phyloP scores from a whole-genome alignment of 2,888 invertebrate species.

The Hydroisotoma schaefferi region DNA sequence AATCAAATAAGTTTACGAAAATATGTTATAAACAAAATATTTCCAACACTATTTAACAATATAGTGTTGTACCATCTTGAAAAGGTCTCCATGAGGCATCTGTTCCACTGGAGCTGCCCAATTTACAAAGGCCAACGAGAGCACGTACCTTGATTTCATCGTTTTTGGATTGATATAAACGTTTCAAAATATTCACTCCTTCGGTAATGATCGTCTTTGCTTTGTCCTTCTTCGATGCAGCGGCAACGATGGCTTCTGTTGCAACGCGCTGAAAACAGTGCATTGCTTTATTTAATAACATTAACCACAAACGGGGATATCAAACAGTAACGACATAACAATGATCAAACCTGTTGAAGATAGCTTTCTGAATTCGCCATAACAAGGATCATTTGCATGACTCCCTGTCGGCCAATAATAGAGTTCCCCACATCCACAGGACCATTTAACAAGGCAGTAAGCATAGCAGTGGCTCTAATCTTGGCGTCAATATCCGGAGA shows the following conservation, averaged over 20 bases:
- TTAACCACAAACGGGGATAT: too few relatives aligned
- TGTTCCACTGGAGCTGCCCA: constrained; percentile 90
- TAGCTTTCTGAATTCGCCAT: constrained; percentile 93
- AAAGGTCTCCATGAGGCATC: constrained; percentile 93
- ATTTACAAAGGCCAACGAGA: constrained; percentile 88
- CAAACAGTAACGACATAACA: background rate
- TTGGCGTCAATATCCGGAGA: constrained; percentile 86
- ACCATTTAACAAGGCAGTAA: constrained; percentile 83
- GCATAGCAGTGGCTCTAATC: constrained; percentile 74
- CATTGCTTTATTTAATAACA: too few relatives aligned
- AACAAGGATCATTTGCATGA: constrained; percentile 91
- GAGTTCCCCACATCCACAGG: constrained; percentile 90
- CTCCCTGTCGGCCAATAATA: constrained; percentile 65
- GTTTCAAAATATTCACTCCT: constrained; percentile 89
- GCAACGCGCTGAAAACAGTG: constrained; percentile 70
- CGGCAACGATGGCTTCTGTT: constrained; percentile 94
- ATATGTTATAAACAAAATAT: background rate
- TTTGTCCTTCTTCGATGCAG: constrained; percentile 95
- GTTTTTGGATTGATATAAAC: constrained; percentile 82
- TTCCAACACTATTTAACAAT: background rate
- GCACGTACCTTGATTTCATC: constrained; percentile 86
- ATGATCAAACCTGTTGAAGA: constrained; percentile 62
- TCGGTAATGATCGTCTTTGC: constrained; percentile 82
- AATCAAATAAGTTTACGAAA: constrained; percentile 51
- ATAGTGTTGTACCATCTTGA: constrained; percentile 62